These are phyloP conservation scores for Dynastes tityus DNA, from an alignment of 2,888 invertebrate genomes.

Conservation along the genomic window DNA sequence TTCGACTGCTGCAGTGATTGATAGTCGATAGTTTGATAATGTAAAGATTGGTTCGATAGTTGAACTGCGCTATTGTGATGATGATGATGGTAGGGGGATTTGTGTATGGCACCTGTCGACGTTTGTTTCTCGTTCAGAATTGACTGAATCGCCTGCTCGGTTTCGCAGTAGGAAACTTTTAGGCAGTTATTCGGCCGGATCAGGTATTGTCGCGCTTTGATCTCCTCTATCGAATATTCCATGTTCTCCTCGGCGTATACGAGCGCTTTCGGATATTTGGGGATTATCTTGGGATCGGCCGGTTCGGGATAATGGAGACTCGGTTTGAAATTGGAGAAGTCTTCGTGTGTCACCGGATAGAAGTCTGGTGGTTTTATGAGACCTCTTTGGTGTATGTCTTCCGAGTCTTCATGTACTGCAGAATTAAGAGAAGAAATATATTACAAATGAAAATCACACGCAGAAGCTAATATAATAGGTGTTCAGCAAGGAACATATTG, in stretches of 20 bases:
- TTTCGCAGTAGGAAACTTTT: slow-evolving; percentile 56
- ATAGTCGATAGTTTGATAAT: slow-evolving; percentile 23
- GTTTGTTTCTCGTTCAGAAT: slow-evolving; percentile 52
- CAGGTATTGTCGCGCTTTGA: slow-evolving; percentile 77
- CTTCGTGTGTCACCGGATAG: slow-evolving; percentile 69
- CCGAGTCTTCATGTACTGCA: slow-evolving; percentile 78
- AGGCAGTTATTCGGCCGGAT: slow-evolving; percentile 42
- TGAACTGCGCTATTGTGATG: not conserved
- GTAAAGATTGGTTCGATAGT: slow-evolving; percentile 19
- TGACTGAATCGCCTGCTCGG: slow-evolving; percentile 59
- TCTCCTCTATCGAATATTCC: slow-evolving; percentile 86
- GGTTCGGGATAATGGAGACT: slow-evolving; percentile 77
- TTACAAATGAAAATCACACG: slow-evolving; percentile 15
- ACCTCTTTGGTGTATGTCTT: slow-evolving; percentile 65
- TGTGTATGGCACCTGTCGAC: slow-evolving; percentile 15
- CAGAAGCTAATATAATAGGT: not conserved
- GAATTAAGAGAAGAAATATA: slow-evolving; percentile 50
- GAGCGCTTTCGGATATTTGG: slow-evolving; percentile 81
- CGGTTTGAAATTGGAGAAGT: slow-evolving; percentile 73
- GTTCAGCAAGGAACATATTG: not conserved
- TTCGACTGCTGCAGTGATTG: not conserved
- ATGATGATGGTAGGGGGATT: slow-evolving; percentile 6
- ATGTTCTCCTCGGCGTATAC: slow-evolving; percentile 75
- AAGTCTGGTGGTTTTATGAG: slow-evolving; percentile 57
- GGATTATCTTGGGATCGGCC: slow-evolving; percentile 75